These are phyloP conservation scores for Leptothorax acervorum DNA, from an alignment of 2,888 invertebrate species.

Conservation along the genomic window DNA sequence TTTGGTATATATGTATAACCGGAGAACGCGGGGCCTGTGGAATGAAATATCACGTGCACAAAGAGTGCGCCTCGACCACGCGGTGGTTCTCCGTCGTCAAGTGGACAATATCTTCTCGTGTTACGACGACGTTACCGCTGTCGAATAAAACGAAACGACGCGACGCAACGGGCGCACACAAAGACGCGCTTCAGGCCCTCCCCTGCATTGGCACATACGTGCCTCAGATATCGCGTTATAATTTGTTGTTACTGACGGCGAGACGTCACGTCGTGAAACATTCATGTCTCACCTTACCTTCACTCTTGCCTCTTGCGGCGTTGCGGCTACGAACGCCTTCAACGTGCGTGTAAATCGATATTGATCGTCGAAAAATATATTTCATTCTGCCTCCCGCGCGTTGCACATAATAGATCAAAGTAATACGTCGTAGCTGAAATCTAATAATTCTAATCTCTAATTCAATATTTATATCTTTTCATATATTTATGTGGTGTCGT, in stretches of 20 bases:
- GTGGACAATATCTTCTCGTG: constrained; percentile 80
- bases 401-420: not conserved
- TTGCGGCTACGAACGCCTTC: constrained; percentile 9
- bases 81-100: constrained; percentile 75
- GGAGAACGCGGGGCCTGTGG: constrained; percentile 21
- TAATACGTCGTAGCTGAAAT: not conserved
- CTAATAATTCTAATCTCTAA: not conserved
- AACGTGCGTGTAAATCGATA: constrained; percentile 41
- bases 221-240: constrained; percentile 59
- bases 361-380: constrained; percentile 23
- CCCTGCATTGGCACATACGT: constrained; percentile 4
- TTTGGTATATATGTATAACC: constrained; percentile 1
- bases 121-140: constrained; percentile 79
- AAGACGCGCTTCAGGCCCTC: constrained; percentile 7
- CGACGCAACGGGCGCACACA: constrained; percentile 8
- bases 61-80: constrained; percentile 74
- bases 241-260: constrained; percentile 57
- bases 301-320: not conserved
- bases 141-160: constrained; percentile 66
- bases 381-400: not conserved
- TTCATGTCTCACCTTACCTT: constrained; percentile 41
- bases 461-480: not conserved
- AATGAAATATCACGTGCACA: constrained; percentile 73
- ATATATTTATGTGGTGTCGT: not conserved
- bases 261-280: constrained; percentile 44